These are phyloP conservation scores for Eufriesea mexicana DNA, from an alignment of 1,140 invertebrate genomes.

Conservation along the genomic window DNA sequence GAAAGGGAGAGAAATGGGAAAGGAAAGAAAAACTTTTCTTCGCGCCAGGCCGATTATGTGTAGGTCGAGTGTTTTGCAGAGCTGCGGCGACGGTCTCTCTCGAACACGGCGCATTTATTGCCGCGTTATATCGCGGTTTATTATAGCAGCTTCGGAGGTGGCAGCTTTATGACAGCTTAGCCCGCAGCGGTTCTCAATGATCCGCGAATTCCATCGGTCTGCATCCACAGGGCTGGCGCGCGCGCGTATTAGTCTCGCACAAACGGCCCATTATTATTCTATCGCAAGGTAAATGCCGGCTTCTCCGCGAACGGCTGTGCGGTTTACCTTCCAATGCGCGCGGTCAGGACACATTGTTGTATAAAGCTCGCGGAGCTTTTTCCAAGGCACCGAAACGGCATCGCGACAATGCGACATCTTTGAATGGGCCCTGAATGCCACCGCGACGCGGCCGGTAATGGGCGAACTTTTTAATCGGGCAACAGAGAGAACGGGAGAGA, in stretches of 20 bases:
- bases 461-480: slow-evolving; percentile 65
- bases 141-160: slow-evolving; percentile 46
- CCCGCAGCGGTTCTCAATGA: slow-evolving; percentile 52
- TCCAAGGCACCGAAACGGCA: slow-evolving; percentile 43
- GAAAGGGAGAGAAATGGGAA: no score
- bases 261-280: slow-evolving; percentile 52
- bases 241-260: slow-evolving; percentile 29
- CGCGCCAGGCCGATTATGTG: slow-evolving; percentile 6
- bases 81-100: neutral
- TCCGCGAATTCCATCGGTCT: slow-evolving; percentile 13
- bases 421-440: slow-evolving; percentile 61
- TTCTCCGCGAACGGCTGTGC: neutral
- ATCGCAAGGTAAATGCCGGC: slow-evolving; percentile 43
- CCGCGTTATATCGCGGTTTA: slow-evolving; percentile 37
- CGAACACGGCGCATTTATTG: slow-evolving; percentile 28
- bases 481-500: neutral
- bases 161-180: slow-evolving; percentile 44
- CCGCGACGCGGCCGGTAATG: slow-evolving; percentile 60
- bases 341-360: slow-evolving; percentile 49
- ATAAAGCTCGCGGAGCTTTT: slow-evolving; percentile 33
- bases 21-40: neutral
- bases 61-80: slow-evolving; percentile 28
- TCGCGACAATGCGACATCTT: slow-evolving; percentile 66
- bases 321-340: slow-evolving; percentile 29
- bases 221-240: neutral